Conservation (phyloP, 1,140 invertebrate genomes). For the Sycophila sp. region DNA sequence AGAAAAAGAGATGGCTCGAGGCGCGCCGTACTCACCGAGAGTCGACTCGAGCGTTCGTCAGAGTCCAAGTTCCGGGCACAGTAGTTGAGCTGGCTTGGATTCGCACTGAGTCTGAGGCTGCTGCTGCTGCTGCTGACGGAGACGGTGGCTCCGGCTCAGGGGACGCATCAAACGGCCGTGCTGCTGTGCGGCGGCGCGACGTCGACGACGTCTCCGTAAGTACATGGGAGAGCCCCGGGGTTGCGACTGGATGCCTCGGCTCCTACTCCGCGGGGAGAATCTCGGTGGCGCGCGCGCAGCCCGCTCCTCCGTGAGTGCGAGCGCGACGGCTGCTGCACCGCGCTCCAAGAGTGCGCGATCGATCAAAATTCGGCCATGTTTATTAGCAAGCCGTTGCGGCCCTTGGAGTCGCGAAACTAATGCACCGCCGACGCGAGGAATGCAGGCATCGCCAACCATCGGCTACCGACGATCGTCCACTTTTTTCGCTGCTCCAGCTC, state of each 20-base stretch:
- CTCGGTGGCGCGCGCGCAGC: neutral
- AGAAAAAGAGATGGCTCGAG: neutral
- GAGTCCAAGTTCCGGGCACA: neutral
- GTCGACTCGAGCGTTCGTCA: slow-evolving; percentile 14
- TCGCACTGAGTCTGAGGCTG: neutral
- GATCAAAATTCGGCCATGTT: slow-evolving; percentile 36
- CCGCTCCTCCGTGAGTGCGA: neutral
- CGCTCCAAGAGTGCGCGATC: neutral
- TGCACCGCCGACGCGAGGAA: slow-evolving; percentile 3
- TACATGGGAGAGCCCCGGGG: slow-evolving; percentile 31
- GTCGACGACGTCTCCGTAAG: slow-evolving; percentile 32
- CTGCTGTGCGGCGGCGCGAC: slow-evolving; percentile 1
- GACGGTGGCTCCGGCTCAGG: neutral
- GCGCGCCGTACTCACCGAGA: slow-evolving; percentile 5
- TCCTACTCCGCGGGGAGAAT: neutral
- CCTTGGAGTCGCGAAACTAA: no score
- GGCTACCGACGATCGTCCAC: no score
- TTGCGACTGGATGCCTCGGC: neutral
- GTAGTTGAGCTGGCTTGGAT: neutral
- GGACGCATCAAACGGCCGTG: slow-evolving; percentile 25
- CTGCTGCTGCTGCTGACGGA: neutral
- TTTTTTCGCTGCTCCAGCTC: no score
- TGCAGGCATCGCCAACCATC: slow-evolving; percentile 21
- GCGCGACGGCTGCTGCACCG: neutral
- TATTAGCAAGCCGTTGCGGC: no score